A percentile compares a stretch with the other conserved stretches of the same genome.
Evolutionary conservation across 2,113 vertebrate genomes (phyloP).

Genomic region (Rafetus swinhoei): DNA sequence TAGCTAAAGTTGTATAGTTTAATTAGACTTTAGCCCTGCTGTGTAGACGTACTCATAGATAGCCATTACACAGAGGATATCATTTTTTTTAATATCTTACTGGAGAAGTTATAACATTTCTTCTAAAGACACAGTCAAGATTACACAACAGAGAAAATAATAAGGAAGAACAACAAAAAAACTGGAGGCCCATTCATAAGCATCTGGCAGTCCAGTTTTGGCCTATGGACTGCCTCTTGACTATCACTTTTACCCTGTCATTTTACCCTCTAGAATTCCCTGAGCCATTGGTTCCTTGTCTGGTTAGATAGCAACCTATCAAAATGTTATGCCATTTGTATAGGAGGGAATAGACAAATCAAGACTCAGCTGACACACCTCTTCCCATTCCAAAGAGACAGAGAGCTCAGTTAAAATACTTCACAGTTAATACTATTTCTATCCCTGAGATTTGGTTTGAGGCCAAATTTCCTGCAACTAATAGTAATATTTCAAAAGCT

Average conservation of each 20-base stretch:
- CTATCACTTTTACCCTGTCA: not conserved
- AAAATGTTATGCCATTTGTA: not conserved
- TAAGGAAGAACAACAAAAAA: not conserved
- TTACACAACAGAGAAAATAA: not conserved
- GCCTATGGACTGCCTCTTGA: not conserved
- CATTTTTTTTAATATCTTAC: accelerated
- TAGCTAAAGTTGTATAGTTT: no score
- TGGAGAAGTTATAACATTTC: not conserved
- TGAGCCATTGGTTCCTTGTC: constrained; percentile 2
- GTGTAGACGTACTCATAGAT: no score
- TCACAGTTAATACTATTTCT: constrained; percentile 40
- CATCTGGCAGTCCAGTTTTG: not conserved
- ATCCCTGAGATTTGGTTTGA: constrained; percentile 53
- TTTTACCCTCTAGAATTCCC: not conserved
- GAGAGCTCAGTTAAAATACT: constrained; percentile 32
- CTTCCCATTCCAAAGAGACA: constrained; percentile 16
- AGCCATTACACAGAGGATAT: not conserved
- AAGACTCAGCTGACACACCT: constrained; percentile 2
- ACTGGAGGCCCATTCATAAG: not conserved
- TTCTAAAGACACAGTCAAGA: not conserved
- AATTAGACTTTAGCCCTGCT: no score
- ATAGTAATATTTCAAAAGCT: constrained; percentile 46
- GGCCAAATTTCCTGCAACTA: constrained; percentile 51
- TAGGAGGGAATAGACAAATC: not conserved
- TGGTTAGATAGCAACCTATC: constrained; percentile 8